phyloP scores from a whole-genome alignment of 2,888 invertebrate species.

The Acleris emargana region DNA sequence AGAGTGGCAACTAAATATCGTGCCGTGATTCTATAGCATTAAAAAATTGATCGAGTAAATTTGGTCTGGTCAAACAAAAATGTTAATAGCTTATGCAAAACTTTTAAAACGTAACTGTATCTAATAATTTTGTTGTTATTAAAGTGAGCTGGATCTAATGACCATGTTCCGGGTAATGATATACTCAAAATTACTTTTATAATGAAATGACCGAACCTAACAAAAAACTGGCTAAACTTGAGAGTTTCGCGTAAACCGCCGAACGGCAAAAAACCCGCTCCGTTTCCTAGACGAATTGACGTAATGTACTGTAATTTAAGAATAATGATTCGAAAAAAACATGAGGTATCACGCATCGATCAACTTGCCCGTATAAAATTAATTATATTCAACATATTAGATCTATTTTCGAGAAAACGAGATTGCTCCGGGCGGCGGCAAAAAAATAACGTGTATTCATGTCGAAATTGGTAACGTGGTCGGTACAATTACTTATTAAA shows the following conservation, averaged over 20 bases:
- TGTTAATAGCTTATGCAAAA: slow-evolving; percentile 21
- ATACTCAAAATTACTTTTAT: slow-evolving; percentile 63
- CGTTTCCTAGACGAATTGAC: slow-evolving; percentile 72
- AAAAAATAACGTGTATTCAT: slow-evolving; percentile 74
- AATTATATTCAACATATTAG: slow-evolving; percentile 81
- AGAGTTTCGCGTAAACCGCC: slow-evolving; percentile 72
- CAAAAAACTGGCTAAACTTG: slow-evolving; percentile 59
- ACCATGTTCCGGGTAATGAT: slow-evolving; percentile 41
- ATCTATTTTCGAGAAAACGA: slow-evolving; percentile 82
- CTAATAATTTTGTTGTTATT: slow-evolving; percentile 25
- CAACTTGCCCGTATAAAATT: slow-evolving; percentile 74
- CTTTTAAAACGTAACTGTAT: slow-evolving; percentile 25
- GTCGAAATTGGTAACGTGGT: slow-evolving; percentile 75
- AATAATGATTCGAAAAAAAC: slow-evolving; percentile 72
- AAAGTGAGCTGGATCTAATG: slow-evolving; percentile 28
- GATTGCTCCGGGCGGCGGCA: slow-evolving; percentile 67
- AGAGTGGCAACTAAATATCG: background rate
- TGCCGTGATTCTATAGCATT: slow-evolving; percentile 6
- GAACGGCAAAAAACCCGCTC: slow-evolving; percentile 57
- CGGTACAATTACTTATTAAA: slow-evolving; percentile 80
- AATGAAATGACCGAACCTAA: slow-evolving; percentile 61
- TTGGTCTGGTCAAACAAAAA: slow-evolving; percentile 11
- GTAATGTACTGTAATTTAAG: slow-evolving; percentile 78
- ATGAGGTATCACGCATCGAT: slow-evolving; percentile 78
- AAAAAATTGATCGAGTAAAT: background rate